phyloP scores from a whole-genome alignment of 2,888 invertebrate species.

The Adineta ricciae region DNA sequence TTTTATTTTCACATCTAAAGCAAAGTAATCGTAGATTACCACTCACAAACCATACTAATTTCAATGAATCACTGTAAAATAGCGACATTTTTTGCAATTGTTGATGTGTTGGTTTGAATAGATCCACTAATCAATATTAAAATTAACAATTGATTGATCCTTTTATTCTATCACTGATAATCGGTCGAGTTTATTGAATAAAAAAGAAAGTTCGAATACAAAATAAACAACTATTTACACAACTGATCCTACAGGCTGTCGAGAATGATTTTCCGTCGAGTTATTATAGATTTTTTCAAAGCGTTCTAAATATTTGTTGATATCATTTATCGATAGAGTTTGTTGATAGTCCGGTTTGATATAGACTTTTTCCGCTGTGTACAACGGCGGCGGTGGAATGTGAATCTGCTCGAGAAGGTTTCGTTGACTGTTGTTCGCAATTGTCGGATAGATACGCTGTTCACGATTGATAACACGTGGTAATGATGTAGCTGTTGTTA shows the following conservation, averaged over 20 bases:
- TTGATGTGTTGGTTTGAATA: no score
- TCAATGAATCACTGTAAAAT: no score
- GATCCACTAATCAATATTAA: no score
- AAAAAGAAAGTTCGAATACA: background rate
- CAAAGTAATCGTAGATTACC: no score
- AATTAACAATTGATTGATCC: no score
- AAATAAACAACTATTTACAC: background rate
- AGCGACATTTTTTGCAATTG: no score
- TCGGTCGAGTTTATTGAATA: background rate
- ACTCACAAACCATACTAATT: no score
- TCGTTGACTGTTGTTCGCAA: background rate
- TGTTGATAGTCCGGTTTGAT: background rate
- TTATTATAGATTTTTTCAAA: slow-evolving; percentile 21
- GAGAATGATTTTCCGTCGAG: background rate
- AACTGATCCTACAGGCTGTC: background rate
- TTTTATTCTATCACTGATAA: background rate
- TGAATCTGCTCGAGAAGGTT: background rate
- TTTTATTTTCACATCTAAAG: no score
- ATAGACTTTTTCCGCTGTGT: background rate
- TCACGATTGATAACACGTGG: background rate
- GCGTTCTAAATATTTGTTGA: slow-evolving; percentile 16
- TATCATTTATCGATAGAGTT: background rate
- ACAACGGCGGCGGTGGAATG: background rate
- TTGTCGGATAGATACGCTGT: background rate
- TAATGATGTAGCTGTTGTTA: background rate